phyloP scores from a whole-genome alignment of 1,140 invertebrate species.

The Euwallacea similis region DNA sequence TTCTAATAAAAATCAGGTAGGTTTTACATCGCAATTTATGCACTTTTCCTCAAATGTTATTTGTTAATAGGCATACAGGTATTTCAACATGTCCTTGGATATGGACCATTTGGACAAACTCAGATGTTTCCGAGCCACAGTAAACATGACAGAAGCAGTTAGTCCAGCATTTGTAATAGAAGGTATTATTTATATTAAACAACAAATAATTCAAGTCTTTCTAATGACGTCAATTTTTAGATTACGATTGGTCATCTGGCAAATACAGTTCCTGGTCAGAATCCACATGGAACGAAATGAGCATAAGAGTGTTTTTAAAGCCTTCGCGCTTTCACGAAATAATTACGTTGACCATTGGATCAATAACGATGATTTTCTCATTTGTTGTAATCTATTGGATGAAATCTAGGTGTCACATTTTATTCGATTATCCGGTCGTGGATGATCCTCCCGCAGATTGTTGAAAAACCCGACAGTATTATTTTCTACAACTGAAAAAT shows the following conservation, averaged over 20 bases:
- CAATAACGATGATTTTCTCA: conserved; percentile 64
- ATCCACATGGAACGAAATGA: conserved; percentile 78
- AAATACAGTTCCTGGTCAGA: conserved; percentile 90
- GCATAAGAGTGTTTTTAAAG: conserved; percentile 78
- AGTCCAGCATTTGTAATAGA: conserved; percentile 79
- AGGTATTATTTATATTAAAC: conserved; percentile 55
- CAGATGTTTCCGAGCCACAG: conserved; percentile 73
- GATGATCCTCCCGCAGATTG: conserved; percentile 37
- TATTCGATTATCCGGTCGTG: conserved; percentile 57
- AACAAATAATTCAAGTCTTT: background rate
- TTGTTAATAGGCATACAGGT: conserved; percentile 55
- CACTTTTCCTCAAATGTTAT: background rate
- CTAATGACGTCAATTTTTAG: conserved; percentile 53
- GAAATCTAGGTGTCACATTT: conserved; percentile 62
- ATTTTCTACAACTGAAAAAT: too few species aligned
- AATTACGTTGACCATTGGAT: conserved; percentile 66
- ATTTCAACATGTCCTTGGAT: conserved; percentile 56
- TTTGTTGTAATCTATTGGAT: conserved; percentile 72
- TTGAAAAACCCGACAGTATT: conserved; percentile 12
- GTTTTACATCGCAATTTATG: background rate
- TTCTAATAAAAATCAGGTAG: conserved; percentile 43
- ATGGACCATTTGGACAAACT: conserved; percentile 55
- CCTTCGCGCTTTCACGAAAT: conserved; percentile 71
- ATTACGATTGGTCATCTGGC: conserved; percentile 77
- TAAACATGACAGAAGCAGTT: conserved; percentile 71